A percentile compares a stretch with the other conserved stretches of the same genome.
Conservation (phyloP, 2,797 vertebrate genomes). For the Echeneis naucrates region DNA sequence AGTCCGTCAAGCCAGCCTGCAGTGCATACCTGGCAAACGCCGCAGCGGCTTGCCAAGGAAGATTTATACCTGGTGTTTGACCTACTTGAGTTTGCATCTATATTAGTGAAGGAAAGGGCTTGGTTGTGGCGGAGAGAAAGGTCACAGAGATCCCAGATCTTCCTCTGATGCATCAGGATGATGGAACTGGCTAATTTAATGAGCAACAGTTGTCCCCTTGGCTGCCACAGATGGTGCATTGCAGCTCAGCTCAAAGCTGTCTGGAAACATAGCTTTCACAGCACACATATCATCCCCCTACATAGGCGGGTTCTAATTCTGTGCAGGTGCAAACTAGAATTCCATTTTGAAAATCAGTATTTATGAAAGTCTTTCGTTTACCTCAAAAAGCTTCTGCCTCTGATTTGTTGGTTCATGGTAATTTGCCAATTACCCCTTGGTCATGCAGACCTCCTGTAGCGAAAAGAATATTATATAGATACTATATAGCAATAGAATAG, state of each 20-base stretch:
- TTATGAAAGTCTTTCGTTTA: neutral
- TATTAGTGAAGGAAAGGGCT: constrained; percentile 92
- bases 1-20: constrained; percentile 88
- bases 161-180: constrained; percentile 94
- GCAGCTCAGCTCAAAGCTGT: constrained; percentile 77
- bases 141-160: constrained; percentile 92
- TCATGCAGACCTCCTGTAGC: neutral
- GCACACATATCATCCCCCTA: constrained; percentile 53
- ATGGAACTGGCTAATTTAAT: constrained; percentile 98
- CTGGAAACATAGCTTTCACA: constrained; percentile 76
- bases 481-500: constrained; percentile 2
- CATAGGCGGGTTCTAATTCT: constrained; percentile 28
- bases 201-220: constrained; percentile 98
- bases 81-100: constrained; percentile 97
- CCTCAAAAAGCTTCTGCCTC: neutral
- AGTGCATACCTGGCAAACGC: constrained; percentile 89
- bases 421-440: neutral
- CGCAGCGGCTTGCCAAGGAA: constrained; percentile 87
- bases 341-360: neutral
- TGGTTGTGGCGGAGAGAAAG: constrained; percentile 94
- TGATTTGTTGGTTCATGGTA: constrained; percentile 8
- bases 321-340: constrained; percentile 29
- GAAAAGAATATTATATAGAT: no score
- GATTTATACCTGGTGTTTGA: constrained; percentile 98
- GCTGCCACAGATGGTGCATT: constrained; percentile 93